Evolutionary conservation across 2,888 invertebrate species (phyloP), one percentile per base, ranked within the genome.

Genomic region (Trissolcus brochymenae): DNA sequence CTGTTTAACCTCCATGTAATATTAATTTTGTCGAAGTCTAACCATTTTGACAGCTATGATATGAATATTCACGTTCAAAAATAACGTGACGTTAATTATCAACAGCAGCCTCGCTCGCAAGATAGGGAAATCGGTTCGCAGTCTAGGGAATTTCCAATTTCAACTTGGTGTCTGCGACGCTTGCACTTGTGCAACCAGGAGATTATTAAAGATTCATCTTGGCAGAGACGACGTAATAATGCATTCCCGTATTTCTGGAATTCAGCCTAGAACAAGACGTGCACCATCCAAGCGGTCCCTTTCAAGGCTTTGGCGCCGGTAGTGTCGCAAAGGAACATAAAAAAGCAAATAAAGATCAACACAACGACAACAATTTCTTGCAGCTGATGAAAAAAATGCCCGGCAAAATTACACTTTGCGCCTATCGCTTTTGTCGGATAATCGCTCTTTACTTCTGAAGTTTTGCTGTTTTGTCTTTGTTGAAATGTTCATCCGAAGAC

Each of bases 141-240:
- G 66, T 70, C 80, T 66, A 65, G 79, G 79, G 80, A 80, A 82
- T 81, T 82, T 81, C 68, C 82, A 82, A 82, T 82, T 82, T 81
- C 78, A 59, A 73, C 73, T 68, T 65, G 67, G 55, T 57, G 65
- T 46, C 78, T 66, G 73, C 53, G 66, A 73, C 73, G 73, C 73
- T 68, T 66, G 70, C 70, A 61, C 11, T 66, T 66, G 57, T 70
- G 49, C 62, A 56, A 64, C 71, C 56, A 71, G 65, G 43, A 66
- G 81, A 82, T 83, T 84, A 84, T 86, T 85, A 85, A 85, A 86
- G 84, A 86, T 86, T 85, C 82, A 86, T 83, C 80, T 76, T 51
- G 64, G 73, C 61, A 51, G 64, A 71, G 74, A 66, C 74, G 70
- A 78, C 62, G 78, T 66, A 71, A 68, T 78, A 78, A 78, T 78